These are phyloP conservation scores for Eupithecia centaureata DNA, from an alignment of 2,888 invertebrate species.

Conservation along the genomic window DNA sequence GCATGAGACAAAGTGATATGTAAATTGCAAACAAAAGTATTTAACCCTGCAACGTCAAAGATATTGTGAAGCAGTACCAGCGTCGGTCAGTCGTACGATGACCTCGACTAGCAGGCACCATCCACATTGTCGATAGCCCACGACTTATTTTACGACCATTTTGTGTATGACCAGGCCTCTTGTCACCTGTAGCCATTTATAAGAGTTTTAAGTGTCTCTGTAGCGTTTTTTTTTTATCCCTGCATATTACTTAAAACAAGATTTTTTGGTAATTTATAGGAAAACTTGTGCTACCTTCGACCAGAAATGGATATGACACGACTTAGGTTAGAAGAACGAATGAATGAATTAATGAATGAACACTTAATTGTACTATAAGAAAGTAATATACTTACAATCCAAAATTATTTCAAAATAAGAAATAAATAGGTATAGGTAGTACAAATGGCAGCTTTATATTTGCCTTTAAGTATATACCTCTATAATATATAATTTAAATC, in stretches of 20 bases:
- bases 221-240: background rate
- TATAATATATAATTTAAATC: background rate
- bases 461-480: too few relatives aligned
- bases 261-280: background rate
- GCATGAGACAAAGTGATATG: too few relatives aligned
- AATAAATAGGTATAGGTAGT: too few relatives aligned
- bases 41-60: slow-evolving; percentile 44
- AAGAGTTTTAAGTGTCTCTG: slow-evolving; percentile 1
- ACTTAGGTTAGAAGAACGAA: too few relatives aligned
- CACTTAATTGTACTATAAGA: too few relatives aligned
- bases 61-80: slow-evolving; percentile 40
- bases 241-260: background rate
- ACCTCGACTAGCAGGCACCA: slow-evolving; percentile 60
- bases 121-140: slow-evolving; percentile 57
- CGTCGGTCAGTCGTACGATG: slow-evolving; percentile 68
- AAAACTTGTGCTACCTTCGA: background rate
- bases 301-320: background rate
- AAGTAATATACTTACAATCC: too few relatives aligned
- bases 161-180: slow-evolving; percentile 17
- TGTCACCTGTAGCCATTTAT: slow-evolving; percentile 14
- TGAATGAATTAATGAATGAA: too few relatives aligned
- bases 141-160: slow-evolving; percentile 49
- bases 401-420: too few relatives aligned
- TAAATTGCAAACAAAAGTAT: slow-evolving; percentile 24
- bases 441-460: too few relatives aligned